Percentiles rank a stretch among this genome's conserved stretches.
phyloP scores from a whole-genome alignment of 2,888 invertebrate genomes.

The Pristionchus exspectatus region DNA sequence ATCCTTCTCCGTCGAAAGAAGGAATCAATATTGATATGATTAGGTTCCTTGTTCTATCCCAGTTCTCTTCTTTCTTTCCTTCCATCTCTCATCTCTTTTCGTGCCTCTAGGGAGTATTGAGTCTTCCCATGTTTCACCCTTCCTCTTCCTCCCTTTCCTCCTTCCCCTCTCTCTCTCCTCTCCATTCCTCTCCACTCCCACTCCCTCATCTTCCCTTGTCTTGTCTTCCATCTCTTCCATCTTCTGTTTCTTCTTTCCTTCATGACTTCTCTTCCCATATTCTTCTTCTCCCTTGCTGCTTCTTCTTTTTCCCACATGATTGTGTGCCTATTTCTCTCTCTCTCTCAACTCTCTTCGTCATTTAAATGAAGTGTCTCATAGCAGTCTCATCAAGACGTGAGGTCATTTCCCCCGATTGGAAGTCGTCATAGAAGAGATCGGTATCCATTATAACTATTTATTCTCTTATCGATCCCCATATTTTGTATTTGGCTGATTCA shows the following conservation, averaged over 20 bases:
- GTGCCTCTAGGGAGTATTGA: slow-evolving; percentile 38
- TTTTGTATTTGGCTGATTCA: slow-evolving; percentile 56
- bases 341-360: slow-evolving; percentile 17
- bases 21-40: slow-evolving; percentile 4
- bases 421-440: background rate
- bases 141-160: background rate
- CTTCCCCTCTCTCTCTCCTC: slow-evolving; percentile 22
- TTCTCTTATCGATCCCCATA: background rate
- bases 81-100: slow-evolving; percentile 20
- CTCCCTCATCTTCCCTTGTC: slow-evolving; percentile 24
- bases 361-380: background rate
- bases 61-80: background rate
- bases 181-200: slow-evolving; percentile 16
- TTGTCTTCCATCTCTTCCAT: background rate
- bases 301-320: background rate
- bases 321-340: slow-evolving; percentile 3
- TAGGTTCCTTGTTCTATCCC: background rate
- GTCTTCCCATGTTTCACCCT: slow-evolving; percentile 36
- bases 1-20: background rate
- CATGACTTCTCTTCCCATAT: slow-evolving; percentile 14
- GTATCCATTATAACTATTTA: background rate
- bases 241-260: slow-evolving; percentile 17
- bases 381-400: background rate
- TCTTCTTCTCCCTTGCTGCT: background rate
- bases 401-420: slow-evolving; percentile 21